Base-by-base conservation (phyloP, 2,888 invertebrate genomes). In the Acanthosepion esculentum region DNA sequence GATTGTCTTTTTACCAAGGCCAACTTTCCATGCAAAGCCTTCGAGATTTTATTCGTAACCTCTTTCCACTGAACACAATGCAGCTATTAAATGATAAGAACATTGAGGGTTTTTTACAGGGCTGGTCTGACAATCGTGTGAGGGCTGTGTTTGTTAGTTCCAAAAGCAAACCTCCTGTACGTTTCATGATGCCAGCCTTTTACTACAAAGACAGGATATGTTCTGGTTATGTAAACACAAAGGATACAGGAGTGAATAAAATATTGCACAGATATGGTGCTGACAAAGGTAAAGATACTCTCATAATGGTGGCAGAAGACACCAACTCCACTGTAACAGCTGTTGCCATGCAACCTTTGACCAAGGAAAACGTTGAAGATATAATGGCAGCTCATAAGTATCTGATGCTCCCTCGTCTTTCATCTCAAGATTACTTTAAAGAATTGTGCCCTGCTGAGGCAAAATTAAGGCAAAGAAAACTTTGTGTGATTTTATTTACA, bases 71-170 rank as follows among this genome's bases (percentile, higher is more conserved):
- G 26, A 95, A 95, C 91, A 96, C 96, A 0, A 94, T 96, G 18
- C 94, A 92, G 20, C 93, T 15, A 53, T 26, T 93, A 10, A 48
- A 98, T 95, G 98, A 98, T 96, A 98, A 98, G 59, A 98, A 98
- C 96, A 95, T 96, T 41, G 98, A 98, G 94, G 98, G 98, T 15
- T 99, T 99, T 97, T 98, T 99, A 78, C 98, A 98, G 93, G 99
- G 99, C 94, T 99, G 99, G 98, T 98, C 98, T 95, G 99, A 99
- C 98, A 99, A 99, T 97, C 98, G 98, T 97, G 99, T 99, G 92
- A 98, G 99, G 95, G 99, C 98, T 59, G 98, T 99, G 94, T 98
- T 99, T 96, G 98, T 99, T 97, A 97, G 97, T 93, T 97, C 97
- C 41, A 96, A 97, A 92, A 98, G 99, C 97, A 98, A 98, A 26